Evolutionary conservation across 2,113 vertebrate species (phyloP), one percentile per base, ranked within the genome.

Genomic region (Micronisus gabar): DNA sequence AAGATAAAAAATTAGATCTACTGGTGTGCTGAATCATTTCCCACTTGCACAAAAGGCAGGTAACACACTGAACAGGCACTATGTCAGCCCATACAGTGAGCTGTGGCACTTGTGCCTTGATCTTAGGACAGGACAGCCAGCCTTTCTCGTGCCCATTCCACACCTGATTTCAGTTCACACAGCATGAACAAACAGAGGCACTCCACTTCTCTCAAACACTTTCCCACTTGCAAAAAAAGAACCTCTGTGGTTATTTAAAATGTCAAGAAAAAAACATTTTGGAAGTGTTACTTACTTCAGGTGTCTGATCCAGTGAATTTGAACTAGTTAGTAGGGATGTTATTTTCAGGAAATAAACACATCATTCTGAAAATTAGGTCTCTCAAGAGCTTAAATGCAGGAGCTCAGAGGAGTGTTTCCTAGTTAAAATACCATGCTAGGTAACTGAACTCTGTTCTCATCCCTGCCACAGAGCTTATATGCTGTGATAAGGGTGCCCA

Each of bases 81-180:
- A 18, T 0, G 5, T 10, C 53, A 41, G 71, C 36, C 47, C 27
- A 0, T 2, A 22, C 34, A 17, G 66, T 14, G 29, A 87, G 52
- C 55, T 52, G 56, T 15, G 61, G 53, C 71, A 27, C 20, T 14
- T 9, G 17, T 45, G 47, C 67, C 58, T 52, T 30, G 40, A 27
- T 6, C 30, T 45, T 4, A 7, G 50, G 56, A 10, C 56, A 45
- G 76, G 34, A 34, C 3, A 38, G 43, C 21, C 68, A 59, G 70
- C 9, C 45, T 23, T 70, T 58, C 13, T 7, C 0, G 1, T 27
- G 50, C 75, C 59, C 7, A 0, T 9, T 30, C 34, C 36, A 72
- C 30, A 20, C 30, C 38, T 9, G 36, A 17, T 2, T 56, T 41
- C 45, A 63, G 65, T 4, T 36, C 19, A n/a, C 34, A 36, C 34